phyloP scores from a whole-genome alignment of 2,888 invertebrate species.

The Spodoptera littoralis region DNA sequence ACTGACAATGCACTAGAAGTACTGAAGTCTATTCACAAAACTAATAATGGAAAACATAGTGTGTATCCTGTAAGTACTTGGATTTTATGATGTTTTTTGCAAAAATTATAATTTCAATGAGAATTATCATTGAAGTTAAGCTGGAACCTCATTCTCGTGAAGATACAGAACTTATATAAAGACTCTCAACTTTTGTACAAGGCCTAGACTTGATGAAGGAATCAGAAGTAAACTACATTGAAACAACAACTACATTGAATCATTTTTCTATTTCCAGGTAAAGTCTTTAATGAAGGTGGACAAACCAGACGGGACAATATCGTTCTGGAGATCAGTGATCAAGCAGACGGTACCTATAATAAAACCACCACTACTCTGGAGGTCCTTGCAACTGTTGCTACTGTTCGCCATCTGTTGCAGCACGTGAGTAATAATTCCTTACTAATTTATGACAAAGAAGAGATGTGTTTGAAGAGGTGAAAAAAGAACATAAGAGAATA shows the following conservation, averaged over 20 bases:
- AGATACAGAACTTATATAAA: too few species aligned
- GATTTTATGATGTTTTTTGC: too few species aligned
- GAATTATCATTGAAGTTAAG: too few species aligned
- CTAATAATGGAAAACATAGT: slow-evolving; percentile 45
- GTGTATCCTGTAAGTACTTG: slow-evolving; percentile 45
- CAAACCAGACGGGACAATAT: slow-evolving; percentile 20
- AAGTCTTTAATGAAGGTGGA: slow-evolving; percentile 28
- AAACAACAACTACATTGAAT: too few species aligned
- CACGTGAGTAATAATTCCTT: slow-evolving; percentile 77
- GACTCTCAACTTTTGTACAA: too few species aligned
- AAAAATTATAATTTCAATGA: too few species aligned
- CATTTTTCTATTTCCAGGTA: slow-evolving; percentile 41
- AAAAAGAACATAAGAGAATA: too few species aligned
- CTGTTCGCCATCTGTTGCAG: slow-evolving; percentile 88
- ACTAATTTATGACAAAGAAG: background rate
- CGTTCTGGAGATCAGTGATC: slow-evolving; percentile 73
- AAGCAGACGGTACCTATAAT: slow-evolving; percentile 82
- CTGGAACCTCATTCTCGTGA: too few species aligned
- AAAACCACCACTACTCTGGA: slow-evolving; percentile 76
- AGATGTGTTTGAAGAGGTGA: too few species aligned
- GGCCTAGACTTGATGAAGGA: too few species aligned
- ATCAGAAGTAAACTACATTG: too few species aligned
- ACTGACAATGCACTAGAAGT: slow-evolving; percentile 83
- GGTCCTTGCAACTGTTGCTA: slow-evolving; percentile 80
- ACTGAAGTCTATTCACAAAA: slow-evolving; percentile 42